phyloP scores from a whole-genome alignment of 2,113 vertebrate genomes.

The Phaetusa simplex region DNA sequence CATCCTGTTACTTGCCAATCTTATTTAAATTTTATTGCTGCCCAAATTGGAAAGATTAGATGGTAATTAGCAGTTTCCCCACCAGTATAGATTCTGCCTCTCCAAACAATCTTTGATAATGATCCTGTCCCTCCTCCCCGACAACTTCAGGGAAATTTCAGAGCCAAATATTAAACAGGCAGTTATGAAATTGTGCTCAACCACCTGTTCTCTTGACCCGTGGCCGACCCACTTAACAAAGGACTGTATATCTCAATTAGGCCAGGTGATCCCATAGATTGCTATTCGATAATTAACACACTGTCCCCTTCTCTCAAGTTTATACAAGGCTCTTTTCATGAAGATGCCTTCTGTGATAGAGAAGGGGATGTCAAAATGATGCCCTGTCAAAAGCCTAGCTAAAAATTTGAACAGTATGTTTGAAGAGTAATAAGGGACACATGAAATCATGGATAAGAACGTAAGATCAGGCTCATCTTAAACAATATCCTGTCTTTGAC shows the following conservation, averaged over 20 bases:
- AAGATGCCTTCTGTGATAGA: neutral
- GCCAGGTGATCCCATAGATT: slow-evolving; percentile 56
- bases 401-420: neutral
- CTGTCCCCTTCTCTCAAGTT: neutral
- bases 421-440: neutral
- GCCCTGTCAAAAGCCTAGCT: neutral
- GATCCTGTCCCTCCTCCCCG: slow-evolving; percentile 54
- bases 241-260: slow-evolving; percentile 72
- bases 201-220: slow-evolving; percentile 75
- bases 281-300: slow-evolving; percentile 19
- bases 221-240: slow-evolving; percentile 61
- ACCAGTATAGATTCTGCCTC: slow-evolving; percentile 70
- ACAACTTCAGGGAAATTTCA: slow-evolving; percentile 72
- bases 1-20: slow-evolving; percentile 61
- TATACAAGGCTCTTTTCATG: neutral
- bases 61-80: slow-evolving; percentile 76
- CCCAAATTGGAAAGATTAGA: slow-evolving; percentile 76
- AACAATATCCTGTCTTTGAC: neutral
- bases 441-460: neutral
- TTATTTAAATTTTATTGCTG: slow-evolving; percentile 77
- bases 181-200: slow-evolving; percentile 68
- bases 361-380: neutral
- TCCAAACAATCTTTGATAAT: slow-evolving; percentile 78
- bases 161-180: slow-evolving; percentile 75
- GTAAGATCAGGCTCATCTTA: neutral